Evolutionary conservation across 1,140 invertebrate genomes (phyloP).

Genomic region (Batillaria attramentaria): DNA sequence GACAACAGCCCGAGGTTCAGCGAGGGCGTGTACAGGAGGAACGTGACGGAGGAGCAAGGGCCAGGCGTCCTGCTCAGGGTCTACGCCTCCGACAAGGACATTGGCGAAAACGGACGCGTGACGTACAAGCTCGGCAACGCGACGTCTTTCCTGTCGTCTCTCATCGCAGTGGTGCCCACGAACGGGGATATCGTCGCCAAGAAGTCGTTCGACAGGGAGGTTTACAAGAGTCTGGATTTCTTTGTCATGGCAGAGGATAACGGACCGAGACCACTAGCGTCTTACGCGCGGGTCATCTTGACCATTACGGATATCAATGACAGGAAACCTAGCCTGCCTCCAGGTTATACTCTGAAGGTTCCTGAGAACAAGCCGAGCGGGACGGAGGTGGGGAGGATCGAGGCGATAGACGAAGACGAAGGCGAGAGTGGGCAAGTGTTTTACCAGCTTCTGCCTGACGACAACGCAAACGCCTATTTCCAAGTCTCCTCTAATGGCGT

Average conservation of each 20-base stretch:
- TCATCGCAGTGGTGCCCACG: slow-evolving; percentile 22
- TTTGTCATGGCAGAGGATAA: slow-evolving; percentile 32
- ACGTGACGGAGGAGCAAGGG: slow-evolving; percentile 33
- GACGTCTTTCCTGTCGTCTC: slow-evolving; percentile 22
- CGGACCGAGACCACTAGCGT: slow-evolving; percentile 13
- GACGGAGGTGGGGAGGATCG: slow-evolving; percentile 34
- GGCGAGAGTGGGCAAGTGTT: slow-evolving; percentile 29
- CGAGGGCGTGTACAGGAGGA: slow-evolving; percentile 41
- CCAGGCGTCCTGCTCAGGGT: slow-evolving; percentile 20
- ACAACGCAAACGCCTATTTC: slow-evolving; percentile 31
- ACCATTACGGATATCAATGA: slow-evolving; percentile 38
- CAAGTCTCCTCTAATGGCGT: slow-evolving; percentile 13
- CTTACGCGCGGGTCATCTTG: slow-evolving; percentile 32
- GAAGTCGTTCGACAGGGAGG: slow-evolving; percentile 33
- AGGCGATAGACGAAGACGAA: slow-evolving; percentile 37
- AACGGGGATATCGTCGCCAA: slow-evolving; percentile 30
- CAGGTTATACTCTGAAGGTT: slow-evolving; percentile 20
- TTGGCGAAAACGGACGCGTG: slow-evolving; percentile 38
- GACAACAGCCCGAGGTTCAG: slow-evolving; percentile 59
- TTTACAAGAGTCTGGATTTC: slow-evolving; percentile 35
- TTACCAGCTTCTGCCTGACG: slow-evolving; percentile 35
- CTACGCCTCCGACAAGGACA: slow-evolving; percentile 30
- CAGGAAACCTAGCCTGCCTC: slow-evolving; percentile 31
- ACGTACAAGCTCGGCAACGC: slow-evolving; percentile 32
- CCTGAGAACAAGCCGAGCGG: slow-evolving; percentile 33